Evolutionary conservation across 2,888 invertebrate species (phyloP), one percentile per base, ranked within the genome.

Genomic region (Apotomis turbidana): DNA sequence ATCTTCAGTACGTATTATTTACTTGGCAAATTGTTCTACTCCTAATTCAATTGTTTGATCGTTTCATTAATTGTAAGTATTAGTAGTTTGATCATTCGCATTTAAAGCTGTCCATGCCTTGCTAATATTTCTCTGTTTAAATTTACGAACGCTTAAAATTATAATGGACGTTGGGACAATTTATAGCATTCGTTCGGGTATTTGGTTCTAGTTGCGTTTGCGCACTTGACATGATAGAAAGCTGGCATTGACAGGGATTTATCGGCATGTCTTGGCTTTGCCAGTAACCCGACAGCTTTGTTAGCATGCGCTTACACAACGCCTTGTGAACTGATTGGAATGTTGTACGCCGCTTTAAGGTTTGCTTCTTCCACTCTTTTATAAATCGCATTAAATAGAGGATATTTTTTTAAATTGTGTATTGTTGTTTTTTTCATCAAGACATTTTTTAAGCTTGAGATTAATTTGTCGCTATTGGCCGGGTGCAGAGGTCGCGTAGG

Each of bases 161-260:
- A 71, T 67, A 71, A 61, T 67, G 38, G 71, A 67, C 67, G 66
- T 58, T 55, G 54, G 54, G 36, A 54, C 44, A 60, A 71, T 71
- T 71, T 71, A 71, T 62, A 10, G 60, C 27, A 36, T 44, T 62
- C 44, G 61, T 62, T 67, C 13, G 49, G 27, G 46, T 68, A 62
- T 62, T 46, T 68, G 51, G 49, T 36, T 38, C 38, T 58, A 57
- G 62, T 62, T 71, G 58, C 63, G 15, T 49, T 54, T 62, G 63
- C 38, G 68, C 72, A 68, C 58, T 61, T 61, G 68, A 68, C 68
- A 63, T 72, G 72, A 72, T 68, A 68, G 68, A 72, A 68, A 68
- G 71, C 68, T 71, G 71, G 61, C 71, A 62, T 51, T 71, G 72
- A 63, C 68, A 59, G 52, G 58, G 68, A 68, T 72, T 68, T 68